Base-by-base conservation (phyloP, 1,140 invertebrate species). In the Diprion similis region DNA sequence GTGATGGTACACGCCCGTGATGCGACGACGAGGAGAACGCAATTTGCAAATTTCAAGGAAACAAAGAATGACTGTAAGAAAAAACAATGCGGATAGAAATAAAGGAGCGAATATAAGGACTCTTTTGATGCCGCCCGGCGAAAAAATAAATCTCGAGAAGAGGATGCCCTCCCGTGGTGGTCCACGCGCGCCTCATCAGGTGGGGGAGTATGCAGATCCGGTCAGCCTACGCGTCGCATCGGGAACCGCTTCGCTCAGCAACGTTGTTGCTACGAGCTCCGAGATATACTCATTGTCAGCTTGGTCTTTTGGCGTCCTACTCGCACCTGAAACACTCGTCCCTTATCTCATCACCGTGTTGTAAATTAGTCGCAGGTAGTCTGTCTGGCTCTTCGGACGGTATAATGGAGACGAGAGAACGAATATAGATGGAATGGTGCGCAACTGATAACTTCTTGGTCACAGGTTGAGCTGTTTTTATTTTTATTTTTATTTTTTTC, bases 331-430 rank as follows among this genome's bases (percentile, higher is more conserved):
- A 37, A 59, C 51, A 17, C 51, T 59, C 51, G 51, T 59, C 51
- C 78, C 76, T 82, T 82, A 82, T 79, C 74, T 75, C 64, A 77
- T 59, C 45, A 51, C 46, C 59, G 68, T 69, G 77, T 64, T 80
- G 79, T 80, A 80, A 80, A 80, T 80, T 80, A 80, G 72, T 77
- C 77, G 77, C 79, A 78, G 79, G 79, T 80, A 80, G 77, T 80
- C 77, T 68, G 51, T 59, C 51, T 59, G n/a, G 11, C 51, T 59
- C 6, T 59, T 3, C 11, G 51, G 51, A 37, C 24, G 24, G 24
- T 37, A 37, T 37, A 37, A 37, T 37, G 24, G 24, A 37, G 24
- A 37, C 24, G 24, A 37, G 24, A 2, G 24, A 37, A 37, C 2
- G 24, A 37, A 37, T 37, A 37, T 37, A 37, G 24, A 37, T 37